Evolutionary conservation across 2,888 invertebrate genomes (phyloP), one percentile per base, ranked within the genome.

Genomic region (Campopleginae sp.): DNA sequence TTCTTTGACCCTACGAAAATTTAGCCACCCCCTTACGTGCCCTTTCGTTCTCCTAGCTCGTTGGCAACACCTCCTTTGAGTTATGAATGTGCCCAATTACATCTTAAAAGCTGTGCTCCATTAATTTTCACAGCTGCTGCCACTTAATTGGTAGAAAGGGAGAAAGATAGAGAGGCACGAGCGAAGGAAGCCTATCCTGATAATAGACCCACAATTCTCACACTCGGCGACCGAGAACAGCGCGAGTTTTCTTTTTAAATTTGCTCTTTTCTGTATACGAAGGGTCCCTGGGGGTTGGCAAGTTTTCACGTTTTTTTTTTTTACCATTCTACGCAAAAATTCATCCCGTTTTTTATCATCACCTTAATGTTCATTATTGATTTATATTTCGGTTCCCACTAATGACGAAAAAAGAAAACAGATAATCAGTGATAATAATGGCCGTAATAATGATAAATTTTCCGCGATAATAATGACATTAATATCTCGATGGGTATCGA

Each of bases 71-170:
- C 86, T 84, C 92, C 91, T 89, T 92, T 92, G 94, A 94, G 94
- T 95, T 95, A 95, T 95, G 95, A 95, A 95, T 95, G 95, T 94
- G 94, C 94, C 95, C 95, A 95, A 95, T 95, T 95, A 95, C 95
- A 95, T 95, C 95, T 95, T 95, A 95, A 95, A 95, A 95, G 95
- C 95, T 94, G 95, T 94, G 95, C 95, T 94, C 95, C 95, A 95
- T 95, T 95, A 95, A 95, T 95, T 95, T 95, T 95, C 95, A 95
- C 95, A 95, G 95, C 95, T 95, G 95, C 95, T 94, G 94, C 94
- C 94, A 94, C 95, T 95, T 95, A 95, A 95, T 95, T 95, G 95
- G 95, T 38, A 23, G 71, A 79, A 63, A 63, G 71, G 38, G 63
- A 48, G 79, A 63, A 48, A 48, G 63, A 63, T 61, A 70, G 94